Percentiles rank a stretch among this genome's conserved stretches.
phyloP scores from a whole-genome alignment of 1,140 invertebrate genomes.

The Philotrypesis tridentata region DNA sequence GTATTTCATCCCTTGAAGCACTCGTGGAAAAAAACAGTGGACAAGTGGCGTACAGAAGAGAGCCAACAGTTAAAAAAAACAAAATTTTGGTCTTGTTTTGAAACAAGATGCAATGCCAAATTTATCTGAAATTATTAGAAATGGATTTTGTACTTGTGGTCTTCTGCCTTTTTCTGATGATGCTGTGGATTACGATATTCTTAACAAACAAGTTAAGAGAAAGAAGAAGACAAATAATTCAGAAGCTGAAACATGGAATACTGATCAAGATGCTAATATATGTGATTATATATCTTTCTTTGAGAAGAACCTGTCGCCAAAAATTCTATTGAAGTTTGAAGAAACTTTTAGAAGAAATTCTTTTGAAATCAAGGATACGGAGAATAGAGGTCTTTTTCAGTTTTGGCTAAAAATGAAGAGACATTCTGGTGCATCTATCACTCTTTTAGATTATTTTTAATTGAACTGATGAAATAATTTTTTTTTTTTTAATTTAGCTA shows the following conservation, averaged over 20 bases:
- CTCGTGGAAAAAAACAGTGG: conserved; percentile 13
- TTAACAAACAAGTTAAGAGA: conserved; percentile 1
- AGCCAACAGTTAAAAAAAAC: not conserved
- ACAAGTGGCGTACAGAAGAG: conserved; percentile 4
- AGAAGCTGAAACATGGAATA: too few species aligned
- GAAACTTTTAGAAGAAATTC: not conserved
- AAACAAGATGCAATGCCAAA: conserved; percentile 28
- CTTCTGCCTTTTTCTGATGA: conserved; percentile 15
- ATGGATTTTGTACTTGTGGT: conserved; percentile 33
- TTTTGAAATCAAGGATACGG: too few species aligned
- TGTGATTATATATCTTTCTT: not conserved
- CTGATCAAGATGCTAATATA: not conserved
- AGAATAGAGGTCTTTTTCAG: not conserved
- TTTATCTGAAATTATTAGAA: not conserved
- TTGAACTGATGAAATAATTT: not conserved
- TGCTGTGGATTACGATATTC: conserved; percentile 9
- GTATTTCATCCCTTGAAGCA: conserved; percentile 15
- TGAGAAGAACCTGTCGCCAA: not conserved
- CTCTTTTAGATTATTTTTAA: not conserved
- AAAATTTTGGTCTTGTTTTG: not conserved
- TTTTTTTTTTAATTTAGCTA: not conserved
- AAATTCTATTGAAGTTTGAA: not conserved
- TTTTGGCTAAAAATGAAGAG: not conserved
- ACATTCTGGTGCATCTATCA: not conserved
- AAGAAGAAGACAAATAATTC: not conserved